Conservation (phyloP, 2,797 vertebrate genomes). For the Philypnodon macrostomus region DNA sequence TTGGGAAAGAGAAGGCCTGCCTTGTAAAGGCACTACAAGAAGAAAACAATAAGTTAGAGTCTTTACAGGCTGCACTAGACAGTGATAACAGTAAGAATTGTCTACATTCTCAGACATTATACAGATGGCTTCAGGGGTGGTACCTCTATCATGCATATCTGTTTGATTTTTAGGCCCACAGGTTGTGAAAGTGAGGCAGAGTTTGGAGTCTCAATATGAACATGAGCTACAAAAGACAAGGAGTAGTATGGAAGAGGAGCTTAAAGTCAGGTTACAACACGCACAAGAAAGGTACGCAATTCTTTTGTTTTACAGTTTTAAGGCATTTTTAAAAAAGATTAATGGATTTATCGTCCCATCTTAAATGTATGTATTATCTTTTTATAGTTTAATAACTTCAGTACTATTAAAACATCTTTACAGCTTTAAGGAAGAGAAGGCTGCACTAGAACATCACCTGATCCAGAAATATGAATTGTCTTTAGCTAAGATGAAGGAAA, state of each 20-base stretch:
- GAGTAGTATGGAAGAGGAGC: conserved; percentile 62
- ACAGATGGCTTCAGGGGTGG: not conserved
- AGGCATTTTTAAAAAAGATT: not conserved
- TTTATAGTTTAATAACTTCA: too few species aligned
- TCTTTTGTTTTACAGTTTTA: not conserved
- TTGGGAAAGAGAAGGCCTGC: conserved; percentile 62
- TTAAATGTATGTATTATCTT: not conserved
- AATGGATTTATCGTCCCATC: too few species aligned
- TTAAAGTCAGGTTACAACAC: conserved; percentile 72
- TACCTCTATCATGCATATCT: conserved; percentile 4
- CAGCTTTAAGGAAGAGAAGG: conserved; percentile 83
- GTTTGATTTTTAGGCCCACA: conserved; percentile 46
- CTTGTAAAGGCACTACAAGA: conserved; percentile 73
- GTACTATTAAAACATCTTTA: conserved; percentile 1
- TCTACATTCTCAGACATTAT: not conserved
- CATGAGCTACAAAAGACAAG: conserved; percentile 65
- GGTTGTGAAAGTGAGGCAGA: conserved; percentile 56
- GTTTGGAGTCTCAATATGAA: conserved; percentile 55
- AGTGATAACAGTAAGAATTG: conserved; percentile 61
- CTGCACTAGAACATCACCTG: conserved; percentile 67
- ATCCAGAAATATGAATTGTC: conserved; percentile 69
- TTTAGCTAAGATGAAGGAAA: conserved; percentile 71
- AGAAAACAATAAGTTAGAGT: conserved; percentile 72
- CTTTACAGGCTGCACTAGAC: conserved; percentile 72
- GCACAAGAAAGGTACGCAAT: conserved; percentile 74